These are phyloP conservation scores for Papilio polytes DNA, from an alignment of 1,140 invertebrate species.

Conservation along the genomic window DNA sequence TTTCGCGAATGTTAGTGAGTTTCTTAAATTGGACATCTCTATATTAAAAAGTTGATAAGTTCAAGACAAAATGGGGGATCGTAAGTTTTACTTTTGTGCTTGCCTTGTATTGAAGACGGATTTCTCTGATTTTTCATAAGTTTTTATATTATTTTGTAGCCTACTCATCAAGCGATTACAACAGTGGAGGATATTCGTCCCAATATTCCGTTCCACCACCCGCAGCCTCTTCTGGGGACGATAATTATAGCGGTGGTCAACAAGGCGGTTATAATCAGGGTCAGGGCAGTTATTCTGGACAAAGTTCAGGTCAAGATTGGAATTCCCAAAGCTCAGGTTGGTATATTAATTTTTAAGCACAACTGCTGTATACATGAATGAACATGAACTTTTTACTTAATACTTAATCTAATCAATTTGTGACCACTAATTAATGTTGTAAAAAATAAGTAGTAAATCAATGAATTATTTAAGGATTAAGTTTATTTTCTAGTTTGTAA, in stretches of 20 bases:
- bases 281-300: slow-evolving; percentile 63
- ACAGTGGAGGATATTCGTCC: slow-evolving; percentile 67
- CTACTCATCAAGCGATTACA: slow-evolving; percentile 69
- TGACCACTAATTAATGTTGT: too few relatives aligned
- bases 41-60: not conserved
- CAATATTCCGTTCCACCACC: slow-evolving; percentile 78
- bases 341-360: slow-evolving; percentile 37
- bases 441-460: too few relatives aligned
- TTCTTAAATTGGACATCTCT: not conserved
- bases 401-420: not conserved
- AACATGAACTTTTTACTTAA: not conserved
- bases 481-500: not conserved
- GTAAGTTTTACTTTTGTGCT: slow-evolving; percentile 56
- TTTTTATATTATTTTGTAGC: slow-evolving; percentile 50
- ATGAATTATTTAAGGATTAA: too few relatives aligned
- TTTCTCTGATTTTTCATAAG: not conserved
- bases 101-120: slow-evolving; percentile 14
- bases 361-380: not conserved
- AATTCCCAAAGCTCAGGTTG: slow-evolving; percentile 66
- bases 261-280: slow-evolving; percentile 67
- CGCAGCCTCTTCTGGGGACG: slow-evolving; percentile 62
- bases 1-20: not conserved
- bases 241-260: slow-evolving; percentile 61
- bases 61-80: slow-evolving; percentile 63
- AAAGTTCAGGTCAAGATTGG: slow-evolving; percentile 66